Percentiles rank a stretch among this genome's conserved stretches.
phyloP scores from a whole-genome alignment of 1,140 invertebrate genomes.

The Drosophila pachea region DNA sequence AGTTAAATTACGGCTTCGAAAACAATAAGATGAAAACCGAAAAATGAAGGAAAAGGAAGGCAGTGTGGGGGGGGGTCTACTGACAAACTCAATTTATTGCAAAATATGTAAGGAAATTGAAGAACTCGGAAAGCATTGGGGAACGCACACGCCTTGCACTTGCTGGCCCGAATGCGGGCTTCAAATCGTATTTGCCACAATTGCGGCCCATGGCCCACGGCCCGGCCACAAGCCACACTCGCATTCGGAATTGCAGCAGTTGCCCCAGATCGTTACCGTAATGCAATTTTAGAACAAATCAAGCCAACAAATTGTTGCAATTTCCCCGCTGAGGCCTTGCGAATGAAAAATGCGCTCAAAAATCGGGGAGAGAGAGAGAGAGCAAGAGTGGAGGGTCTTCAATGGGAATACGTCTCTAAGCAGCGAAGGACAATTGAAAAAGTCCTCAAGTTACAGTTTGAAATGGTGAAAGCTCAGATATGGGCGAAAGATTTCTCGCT shows the following conservation, averaged over 20 bases:
- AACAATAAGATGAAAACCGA: neutral
- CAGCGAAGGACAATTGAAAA: too few relatives aligned
- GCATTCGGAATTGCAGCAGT: slow-evolving; percentile 1
- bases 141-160: slow-evolving; percentile 11
- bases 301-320: slow-evolving; percentile 57
- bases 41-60: neutral
- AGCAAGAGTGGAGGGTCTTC: too few relatives aligned
- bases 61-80: neutral
- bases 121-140: slow-evolving; percentile 30
- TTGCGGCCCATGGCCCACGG: neutral
- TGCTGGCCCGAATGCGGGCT: slow-evolving; percentile 17
- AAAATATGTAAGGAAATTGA: slow-evolving; percentile 33
- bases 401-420: too few relatives aligned
- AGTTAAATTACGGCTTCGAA: neutral
- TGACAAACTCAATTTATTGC: slow-evolving; percentile 35
- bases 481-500: too few relatives aligned
- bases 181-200: slow-evolving; percentile 49
- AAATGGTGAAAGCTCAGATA: too few relatives aligned
- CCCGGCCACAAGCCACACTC: slow-evolving; percentile 6
- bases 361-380: too few relatives aligned
- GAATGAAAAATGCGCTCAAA: slow-evolving; percentile 39
- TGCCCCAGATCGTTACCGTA: slow-evolving; percentile 53
- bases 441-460: too few relatives aligned
- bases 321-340: slow-evolving; percentile 15
- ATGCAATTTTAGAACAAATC: slow-evolving; percentile 66